Percentiles rank a stretch among this genome's conserved stretches.
These are phyloP conservation scores for Hepsetus odoe DNA, from an alignment of 2,113 vertebrate species.

Conservation along the genomic window DNA sequence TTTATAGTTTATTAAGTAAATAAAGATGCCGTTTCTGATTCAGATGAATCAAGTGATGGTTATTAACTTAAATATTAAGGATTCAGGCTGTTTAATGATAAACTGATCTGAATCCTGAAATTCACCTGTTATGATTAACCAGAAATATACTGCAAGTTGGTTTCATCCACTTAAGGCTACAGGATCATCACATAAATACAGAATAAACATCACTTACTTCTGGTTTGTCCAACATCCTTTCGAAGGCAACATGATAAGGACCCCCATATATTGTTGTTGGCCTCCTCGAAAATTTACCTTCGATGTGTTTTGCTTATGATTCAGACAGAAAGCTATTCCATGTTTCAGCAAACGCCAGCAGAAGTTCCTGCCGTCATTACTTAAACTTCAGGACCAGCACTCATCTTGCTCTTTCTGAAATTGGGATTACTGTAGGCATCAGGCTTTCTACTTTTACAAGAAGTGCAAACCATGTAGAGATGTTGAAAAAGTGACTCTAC, in stretches of 20 bases:
- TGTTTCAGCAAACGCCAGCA: neutral
- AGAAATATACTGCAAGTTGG: neutral
- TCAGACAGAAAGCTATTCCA: neutral
- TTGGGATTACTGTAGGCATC: too few relatives aligned
- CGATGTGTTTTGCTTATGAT: accelerated
- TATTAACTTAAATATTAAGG: too few relatives aligned
- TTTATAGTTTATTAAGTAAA: too few relatives aligned
- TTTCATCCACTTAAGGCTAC: neutral
- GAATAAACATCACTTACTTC: neutral
- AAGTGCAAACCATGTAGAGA: too few relatives aligned
- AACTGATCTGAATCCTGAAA: too few relatives aligned
- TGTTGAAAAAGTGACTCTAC: too few relatives aligned
- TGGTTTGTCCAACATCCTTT: accelerated
- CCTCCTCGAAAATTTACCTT: neutral
- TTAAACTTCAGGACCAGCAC: neutral
- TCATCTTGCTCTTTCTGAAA: constrained; percentile 26
- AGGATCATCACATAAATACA: neutral
- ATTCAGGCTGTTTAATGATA: too few relatives aligned
- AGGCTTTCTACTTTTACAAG: too few relatives aligned
- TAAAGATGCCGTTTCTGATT: too few relatives aligned
- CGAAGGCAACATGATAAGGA: neutral
- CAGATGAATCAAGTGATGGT: too few relatives aligned
- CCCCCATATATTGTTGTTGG: accelerated
- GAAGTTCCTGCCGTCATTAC: constrained; percentile 4
- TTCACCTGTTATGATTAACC: too few relatives aligned